Base-by-base conservation (phyloP, 2,888 invertebrate genomes). In the Plagodis dolabraria region DNA sequence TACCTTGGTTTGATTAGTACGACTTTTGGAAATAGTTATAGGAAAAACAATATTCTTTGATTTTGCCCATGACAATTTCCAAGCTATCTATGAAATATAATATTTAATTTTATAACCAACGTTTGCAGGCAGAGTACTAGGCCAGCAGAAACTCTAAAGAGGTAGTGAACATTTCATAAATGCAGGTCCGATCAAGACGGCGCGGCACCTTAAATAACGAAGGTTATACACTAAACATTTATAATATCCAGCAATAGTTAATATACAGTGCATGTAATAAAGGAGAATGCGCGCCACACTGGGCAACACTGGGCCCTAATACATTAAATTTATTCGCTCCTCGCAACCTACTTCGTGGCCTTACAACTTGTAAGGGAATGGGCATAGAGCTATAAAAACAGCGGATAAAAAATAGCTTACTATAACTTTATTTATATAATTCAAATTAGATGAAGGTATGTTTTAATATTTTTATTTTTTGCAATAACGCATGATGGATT, bases 281-380 rank as follows among this genome's bases (percentile, higher is more conserved):
- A 71, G 66, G 65, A 65, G 63, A 60, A 50, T 34, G 33, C 8
- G 40, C 42, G 59, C 61, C 66, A 44, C 64, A 60, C 67, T 61
- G 66, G 71, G 64, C 63, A 60, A 50, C 43, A 12, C 12, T 43
- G 12, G 43, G 60, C 60, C 57, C 64, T 82, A 79, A 83, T 79
- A 78, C 79, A 80, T 79, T 81, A 77, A 74, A 82, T 77, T 71
- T 80, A 82, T 80, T 82, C 80, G 77, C 75, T 67, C 69, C 64
- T 52, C 61, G 62, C 54, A 67, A 62, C 66, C 71, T 64, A 56
- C 51, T 63, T 53, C 57, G 40, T 55, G 59, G 66, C 69, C 60
- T 63, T 61, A 59, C 60, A 57, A 51, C 51, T 43, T 22, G 35
- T 57, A 47, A 60, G 60, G 68, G 33, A 0, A 57, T 0, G 57